Evolutionary conservation across 1,140 invertebrate genomes (phyloP).

Genomic region (Platorchestia sp.): DNA sequence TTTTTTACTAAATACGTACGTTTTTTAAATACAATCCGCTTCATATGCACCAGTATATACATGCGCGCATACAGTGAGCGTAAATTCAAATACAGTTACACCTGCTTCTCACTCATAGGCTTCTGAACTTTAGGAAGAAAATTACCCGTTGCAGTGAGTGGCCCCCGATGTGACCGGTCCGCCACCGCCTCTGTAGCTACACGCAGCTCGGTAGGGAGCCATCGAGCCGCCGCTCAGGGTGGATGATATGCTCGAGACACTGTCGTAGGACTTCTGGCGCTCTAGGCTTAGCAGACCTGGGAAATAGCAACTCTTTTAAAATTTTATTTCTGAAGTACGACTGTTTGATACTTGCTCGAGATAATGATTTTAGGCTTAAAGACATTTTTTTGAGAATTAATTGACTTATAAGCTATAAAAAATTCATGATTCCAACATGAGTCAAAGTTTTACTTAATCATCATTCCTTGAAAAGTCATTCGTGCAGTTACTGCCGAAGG

Average conservation of each 20-base stretch:
- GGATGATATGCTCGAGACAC: slow-evolving; percentile 63
- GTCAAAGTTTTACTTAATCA: background rate
- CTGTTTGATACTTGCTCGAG: background rate
- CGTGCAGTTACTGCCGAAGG: background rate
- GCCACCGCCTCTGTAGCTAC: slow-evolving; percentile 54
- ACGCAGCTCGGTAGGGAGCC: slow-evolving; percentile 52
- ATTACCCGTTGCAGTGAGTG: slow-evolving; percentile 36
- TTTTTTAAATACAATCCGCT: too few relatives aligned
- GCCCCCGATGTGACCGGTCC: slow-evolving; percentile 11
- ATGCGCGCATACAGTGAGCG: too few relatives aligned
- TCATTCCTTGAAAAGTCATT: background rate
- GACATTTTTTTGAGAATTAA: background rate
- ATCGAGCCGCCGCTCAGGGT: slow-evolving; percentile 58
- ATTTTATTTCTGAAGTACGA: background rate
- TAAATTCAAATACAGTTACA: too few relatives aligned
- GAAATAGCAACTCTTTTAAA: background rate
- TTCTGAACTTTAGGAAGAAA: background rate
- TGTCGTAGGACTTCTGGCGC: slow-evolving; percentile 63
- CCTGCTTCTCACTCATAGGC: too few relatives aligned
- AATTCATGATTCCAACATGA: background rate
- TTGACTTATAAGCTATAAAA: background rate
- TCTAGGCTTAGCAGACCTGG: slow-evolving; percentile 61
- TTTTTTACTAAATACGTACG: too few relatives aligned
- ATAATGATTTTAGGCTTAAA: too few relatives aligned
- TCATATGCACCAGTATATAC: too few relatives aligned